A percentile compares a stretch with the other conserved stretches of the same genome.
Conservation (phyloP, 2,888 invertebrate genomes). For the Ophion ellenae region DNA sequence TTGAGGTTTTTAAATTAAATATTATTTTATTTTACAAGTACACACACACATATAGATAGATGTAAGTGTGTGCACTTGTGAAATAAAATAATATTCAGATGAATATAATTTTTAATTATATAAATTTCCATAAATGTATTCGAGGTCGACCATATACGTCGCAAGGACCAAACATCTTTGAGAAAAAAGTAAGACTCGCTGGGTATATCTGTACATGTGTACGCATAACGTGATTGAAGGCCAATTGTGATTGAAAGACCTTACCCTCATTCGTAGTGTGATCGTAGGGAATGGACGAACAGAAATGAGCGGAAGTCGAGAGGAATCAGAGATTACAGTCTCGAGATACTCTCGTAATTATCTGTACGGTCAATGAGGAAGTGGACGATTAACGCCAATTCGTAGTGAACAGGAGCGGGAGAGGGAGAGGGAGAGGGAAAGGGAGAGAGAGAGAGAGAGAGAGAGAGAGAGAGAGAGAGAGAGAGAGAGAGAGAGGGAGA, state of each 20-base stretch:
- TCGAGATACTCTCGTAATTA: constrained; percentile 51
- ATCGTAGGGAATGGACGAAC: constrained; percentile 26
- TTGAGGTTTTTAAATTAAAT: too few species aligned
- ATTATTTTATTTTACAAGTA: too few species aligned
- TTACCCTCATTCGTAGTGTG: background rate
- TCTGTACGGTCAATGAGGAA: constrained; percentile 67
- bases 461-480: background rate
- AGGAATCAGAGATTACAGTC: constrained; percentile 37
- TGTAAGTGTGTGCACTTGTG: too few species aligned
- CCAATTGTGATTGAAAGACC: background rate
- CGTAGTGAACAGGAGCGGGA: background rate
- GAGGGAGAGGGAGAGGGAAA: background rate
- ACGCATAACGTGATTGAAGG: background rate
- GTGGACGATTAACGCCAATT: constrained; percentile 66
- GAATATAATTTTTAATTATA: too few species aligned
- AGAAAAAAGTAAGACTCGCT: background rate
- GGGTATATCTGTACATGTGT: background rate
- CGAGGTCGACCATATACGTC: too few species aligned
- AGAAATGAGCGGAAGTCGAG: constrained; percentile 56
- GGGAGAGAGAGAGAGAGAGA: background rate
- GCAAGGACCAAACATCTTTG: background rate
- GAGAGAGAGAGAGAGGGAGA: background rate
- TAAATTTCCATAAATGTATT: too few species aligned
- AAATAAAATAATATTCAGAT: too few species aligned
- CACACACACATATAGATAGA: too few species aligned